Evolutionary conservation across 1,140 invertebrate species (phyloP), one percentile per base, ranked within the genome.

Genomic region (Drosophila novamexicana): DNA sequence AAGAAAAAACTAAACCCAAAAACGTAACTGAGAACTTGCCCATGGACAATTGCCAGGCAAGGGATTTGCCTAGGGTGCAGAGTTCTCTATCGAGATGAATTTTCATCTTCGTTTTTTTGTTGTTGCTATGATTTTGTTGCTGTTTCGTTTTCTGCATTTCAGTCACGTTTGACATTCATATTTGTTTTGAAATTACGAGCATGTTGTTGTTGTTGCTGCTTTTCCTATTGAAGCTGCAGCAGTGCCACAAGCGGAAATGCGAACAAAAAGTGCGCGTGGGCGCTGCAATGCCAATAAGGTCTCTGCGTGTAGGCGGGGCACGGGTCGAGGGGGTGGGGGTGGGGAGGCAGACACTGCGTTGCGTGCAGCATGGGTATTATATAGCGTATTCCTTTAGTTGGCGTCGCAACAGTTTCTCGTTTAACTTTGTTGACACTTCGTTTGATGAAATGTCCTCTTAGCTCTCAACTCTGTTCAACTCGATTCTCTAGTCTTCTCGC

Each of bases 121-220:
- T 2, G 22, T 22, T 22, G 1, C 1, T 3, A 3, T 22, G 39
- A 42, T 42, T 52, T 75, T 47, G 10, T 57, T 42, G 57, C 58
- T 57, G 36, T 57, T 59, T 54, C 52, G 44, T 44, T 66, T 69
- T 83, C 49, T 78, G 67, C 68, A 86, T 81, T 86, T 86, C 82
- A 81, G 82, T 86, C 82, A 86, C 82, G 82, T 86, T 79, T 86
- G 82, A 86, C 75, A 81, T 86, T 86, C 78, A 86, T 81, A 84
- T 85, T 81, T 84, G 74, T 84, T 81, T 81, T 65, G 69, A 82
- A 85, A 84, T 84, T 85, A 84, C 61, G 59, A 62, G 34, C 75
- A 54, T 76, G 57, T 64, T 77, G 78, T 59, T 76, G 61, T 32
- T 3, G 22, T 22, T 22, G 22, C 10, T 22, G 22, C 14, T 53